These are phyloP conservation scores for Danaus melanippus DNA, from an alignment of 1,140 invertebrate species.

Conservation along the genomic window DNA sequence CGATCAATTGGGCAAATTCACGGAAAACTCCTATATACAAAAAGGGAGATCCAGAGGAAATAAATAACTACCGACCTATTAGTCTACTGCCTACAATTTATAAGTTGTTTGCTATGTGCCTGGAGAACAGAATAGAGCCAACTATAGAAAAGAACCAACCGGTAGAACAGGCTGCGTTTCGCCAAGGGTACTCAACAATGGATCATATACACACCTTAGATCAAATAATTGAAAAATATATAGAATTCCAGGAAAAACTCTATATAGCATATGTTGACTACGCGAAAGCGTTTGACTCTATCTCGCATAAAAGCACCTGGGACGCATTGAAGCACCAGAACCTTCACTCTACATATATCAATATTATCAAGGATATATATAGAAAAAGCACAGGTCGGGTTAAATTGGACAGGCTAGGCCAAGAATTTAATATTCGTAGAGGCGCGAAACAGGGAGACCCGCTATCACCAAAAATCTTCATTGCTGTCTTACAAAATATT, in stretches of 20 bases:
- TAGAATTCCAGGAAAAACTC: conserved; percentile 8
- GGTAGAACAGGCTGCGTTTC: conserved; percentile 15
- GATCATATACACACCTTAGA: conserved; percentile 22
- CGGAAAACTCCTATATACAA: conserved; percentile 21
- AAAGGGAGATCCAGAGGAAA: conserved; percentile 21
- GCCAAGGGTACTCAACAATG: conserved; percentile 8
- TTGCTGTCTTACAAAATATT: no score
- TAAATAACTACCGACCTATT: conserved; percentile 23
- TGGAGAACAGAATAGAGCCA: conserved; percentile 13
- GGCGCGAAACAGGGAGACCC: no score
- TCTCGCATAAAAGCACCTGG: conserved; percentile 16
- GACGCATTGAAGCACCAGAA: conserved; percentile 11
- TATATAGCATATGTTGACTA: conserved; percentile 22
- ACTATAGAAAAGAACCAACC: conserved; percentile 20
- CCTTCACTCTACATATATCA: no score
- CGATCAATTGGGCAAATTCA: conserved; percentile 16
- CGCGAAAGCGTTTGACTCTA: conserved; percentile 22
- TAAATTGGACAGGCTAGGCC: no score
- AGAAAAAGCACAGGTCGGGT: no score
- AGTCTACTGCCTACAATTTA: conserved; percentile 17
- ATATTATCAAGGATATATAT: no score
- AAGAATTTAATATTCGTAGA: no score
- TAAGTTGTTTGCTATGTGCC: conserved; percentile 18
- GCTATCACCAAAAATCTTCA: no score
- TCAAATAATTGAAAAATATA: conserved; percentile 22